Evolutionary conservation across 2,797 vertebrate genomes (phyloP).

Genomic region (Rhinogobio ventralis): DNA sequence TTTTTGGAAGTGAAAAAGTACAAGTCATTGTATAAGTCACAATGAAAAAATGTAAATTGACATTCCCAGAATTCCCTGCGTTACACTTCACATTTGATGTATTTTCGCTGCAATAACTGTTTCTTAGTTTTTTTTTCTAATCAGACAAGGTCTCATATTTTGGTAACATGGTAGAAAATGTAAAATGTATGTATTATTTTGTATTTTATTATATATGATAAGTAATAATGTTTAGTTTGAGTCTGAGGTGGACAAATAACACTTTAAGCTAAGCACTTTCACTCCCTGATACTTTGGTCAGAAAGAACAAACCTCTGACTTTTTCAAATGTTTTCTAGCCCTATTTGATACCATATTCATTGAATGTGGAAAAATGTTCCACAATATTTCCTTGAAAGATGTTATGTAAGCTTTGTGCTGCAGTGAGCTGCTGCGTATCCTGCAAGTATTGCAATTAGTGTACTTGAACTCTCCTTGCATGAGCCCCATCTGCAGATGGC

Average conservation of each 20-base stretch:
- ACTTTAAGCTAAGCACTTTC: not conserved
- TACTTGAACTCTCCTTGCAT: slow-evolving; percentile 21
- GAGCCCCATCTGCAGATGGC: not conserved
- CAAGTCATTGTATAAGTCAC: too few species aligned
- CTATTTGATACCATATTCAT: not conserved
- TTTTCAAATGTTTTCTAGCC: not conserved
- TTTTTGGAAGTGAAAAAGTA: too few species aligned
- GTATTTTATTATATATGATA: too few species aligned
- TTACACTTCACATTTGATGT: too few species aligned
- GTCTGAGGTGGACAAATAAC: not conserved
- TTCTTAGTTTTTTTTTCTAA: too few species aligned
- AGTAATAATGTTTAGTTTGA: not conserved
- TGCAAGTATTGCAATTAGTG: slow-evolving; percentile 4
- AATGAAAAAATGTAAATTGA: too few species aligned
- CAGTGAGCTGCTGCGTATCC: not conserved
- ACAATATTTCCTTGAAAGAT: not conserved
- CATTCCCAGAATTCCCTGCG: too few species aligned
- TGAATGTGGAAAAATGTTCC: not conserved
- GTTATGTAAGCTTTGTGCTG: not conserved
- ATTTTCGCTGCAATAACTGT: too few species aligned
- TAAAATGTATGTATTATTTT: too few species aligned
- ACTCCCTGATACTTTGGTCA: not conserved
- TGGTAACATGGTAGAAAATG: too few species aligned
- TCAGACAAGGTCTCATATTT: too few species aligned
- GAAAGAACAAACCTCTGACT: not conserved